Base-by-base conservation (phyloP, 2,797 vertebrate species). In the Graptemys geographica region DNA sequence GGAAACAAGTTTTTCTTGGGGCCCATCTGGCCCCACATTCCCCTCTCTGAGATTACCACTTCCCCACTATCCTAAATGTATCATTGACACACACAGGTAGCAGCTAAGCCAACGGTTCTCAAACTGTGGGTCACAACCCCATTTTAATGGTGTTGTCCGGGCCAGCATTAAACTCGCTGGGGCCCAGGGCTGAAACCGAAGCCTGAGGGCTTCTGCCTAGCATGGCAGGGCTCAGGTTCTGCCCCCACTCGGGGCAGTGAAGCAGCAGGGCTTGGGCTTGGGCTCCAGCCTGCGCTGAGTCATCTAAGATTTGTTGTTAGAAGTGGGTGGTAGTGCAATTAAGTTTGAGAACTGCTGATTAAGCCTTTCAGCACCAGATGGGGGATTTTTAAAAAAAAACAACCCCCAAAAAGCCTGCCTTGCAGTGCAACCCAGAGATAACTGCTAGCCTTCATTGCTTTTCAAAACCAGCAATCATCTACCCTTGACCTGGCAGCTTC, bases 401-500 rank as follows among this genome's bases (percentile, higher is more conserved):
- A n/a, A 31, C 2, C 13, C 6, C 28, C 31, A 31, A 6, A 18
- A 19, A 23, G 65, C 10, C 28, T 28, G 79, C 86, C 72, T 81
- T 92, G 89, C 53, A 49, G 49, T 16, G n/a, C 93, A 79, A 79
- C 41, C 21, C 91, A 96, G 96, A 96, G 96, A 96, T 94, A 87
- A 95, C 59, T 57, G 13, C 79, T 85, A 51, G 84, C 91, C 72
- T 19, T 76, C 47, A 79, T 89, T 47, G 82, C 53, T 57, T 78
- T 85, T 65, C 92, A 83, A 92, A 97, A 94, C 96, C 96, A 96
- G 91, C 94, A 95, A 89, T 53, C 19, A 1, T 92, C 96, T 96
- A 96, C 95, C 97, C 94, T 97, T 83, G 96, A 96, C 91, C 97
- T 98, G 98, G 98, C 97, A 96, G 96, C 97, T 95, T 95, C 98